These are phyloP conservation scores for Tapirus terrestris DNA, from an alignment of 2,113 vertebrate genomes.

Conservation along the genomic window DNA sequence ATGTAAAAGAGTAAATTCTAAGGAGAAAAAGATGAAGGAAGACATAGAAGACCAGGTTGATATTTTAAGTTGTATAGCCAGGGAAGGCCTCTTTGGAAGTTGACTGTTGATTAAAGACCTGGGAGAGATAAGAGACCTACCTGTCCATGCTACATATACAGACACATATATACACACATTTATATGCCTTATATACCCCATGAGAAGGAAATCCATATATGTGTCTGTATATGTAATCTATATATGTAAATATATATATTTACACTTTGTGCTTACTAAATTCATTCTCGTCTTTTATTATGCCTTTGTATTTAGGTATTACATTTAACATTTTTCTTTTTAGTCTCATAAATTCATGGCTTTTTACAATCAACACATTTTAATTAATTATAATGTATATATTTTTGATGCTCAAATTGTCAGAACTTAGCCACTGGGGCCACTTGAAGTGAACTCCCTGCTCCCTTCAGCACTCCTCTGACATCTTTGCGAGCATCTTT, in stretches of 20 bases:
- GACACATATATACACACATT: neutral
- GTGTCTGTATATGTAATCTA: neutral
- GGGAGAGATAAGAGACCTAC: neutral
- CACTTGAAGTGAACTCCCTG: neutral
- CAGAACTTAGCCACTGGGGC: neutral
- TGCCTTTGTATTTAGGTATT: neutral
- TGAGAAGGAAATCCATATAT: neutral
- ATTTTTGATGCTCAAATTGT: neutral
- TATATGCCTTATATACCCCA: neutral
- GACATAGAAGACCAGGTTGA: neutral
- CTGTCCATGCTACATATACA: neutral
- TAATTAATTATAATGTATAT: neutral
- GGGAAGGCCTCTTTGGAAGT: neutral
- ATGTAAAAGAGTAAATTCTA: neutral
- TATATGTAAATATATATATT: neutral
- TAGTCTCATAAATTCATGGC: neutral
- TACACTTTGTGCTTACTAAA: neutral
- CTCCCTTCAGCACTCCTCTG: neutral
- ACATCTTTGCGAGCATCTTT: neutral
- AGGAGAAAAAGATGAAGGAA: neutral
- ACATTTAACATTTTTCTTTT: conserved; percentile 42
- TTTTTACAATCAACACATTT: neutral
- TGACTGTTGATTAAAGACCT: conserved; percentile 3
- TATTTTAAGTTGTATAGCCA: neutral
- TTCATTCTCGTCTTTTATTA: neutral